Conservation (phyloP, 2,113 vertebrate species). For the Psettodes erumei region DNA sequence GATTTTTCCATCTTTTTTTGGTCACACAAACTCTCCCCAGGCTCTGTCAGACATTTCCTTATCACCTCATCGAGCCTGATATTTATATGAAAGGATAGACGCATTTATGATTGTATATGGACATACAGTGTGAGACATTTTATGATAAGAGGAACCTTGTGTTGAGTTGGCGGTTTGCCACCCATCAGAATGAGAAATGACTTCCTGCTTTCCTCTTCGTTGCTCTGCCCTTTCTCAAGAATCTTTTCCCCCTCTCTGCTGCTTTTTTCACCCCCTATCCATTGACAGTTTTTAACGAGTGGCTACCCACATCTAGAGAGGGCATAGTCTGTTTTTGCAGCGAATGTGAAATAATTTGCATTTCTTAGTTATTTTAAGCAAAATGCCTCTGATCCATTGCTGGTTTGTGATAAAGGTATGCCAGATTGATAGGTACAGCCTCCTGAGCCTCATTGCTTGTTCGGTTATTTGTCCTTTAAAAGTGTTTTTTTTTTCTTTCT, state of each 20-base stretch:
- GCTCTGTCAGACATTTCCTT: constrained; percentile 1
- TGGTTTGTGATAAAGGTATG: constrained; percentile 21
- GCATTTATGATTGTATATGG: constrained; percentile 35
- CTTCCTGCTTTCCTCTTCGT: constrained; percentile 26
- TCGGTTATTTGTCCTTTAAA: constrained; percentile 47
- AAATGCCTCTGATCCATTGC: constrained; percentile 14
- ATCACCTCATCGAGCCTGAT: constrained; percentile 31
- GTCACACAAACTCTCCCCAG: constrained; percentile 14
- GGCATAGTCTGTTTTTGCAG: neutral
- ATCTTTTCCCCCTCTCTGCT: neutral
- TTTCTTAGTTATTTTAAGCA: constrained; percentile 18
- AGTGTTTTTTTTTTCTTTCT: neutral
- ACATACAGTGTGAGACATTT: constrained; percentile 29
- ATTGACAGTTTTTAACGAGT: constrained; percentile 41
- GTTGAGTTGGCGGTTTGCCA: constrained; percentile 45
- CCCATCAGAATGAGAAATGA: constrained; percentile 37
- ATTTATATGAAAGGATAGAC: constrained; percentile 43
- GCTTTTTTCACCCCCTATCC: neutral
- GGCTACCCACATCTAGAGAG: constrained; percentile 9
- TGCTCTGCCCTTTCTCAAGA: constrained; percentile 38
- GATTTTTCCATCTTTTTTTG: neutral
- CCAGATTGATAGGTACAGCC: constrained; percentile 21
- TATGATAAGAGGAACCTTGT: constrained; percentile 37
- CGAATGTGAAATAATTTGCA: constrained; percentile 17
- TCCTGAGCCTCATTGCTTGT: constrained; percentile 28